Base-by-base conservation (phyloP, 2,113 vertebrate genomes). In the Phalacrocorax carbo region DNA sequence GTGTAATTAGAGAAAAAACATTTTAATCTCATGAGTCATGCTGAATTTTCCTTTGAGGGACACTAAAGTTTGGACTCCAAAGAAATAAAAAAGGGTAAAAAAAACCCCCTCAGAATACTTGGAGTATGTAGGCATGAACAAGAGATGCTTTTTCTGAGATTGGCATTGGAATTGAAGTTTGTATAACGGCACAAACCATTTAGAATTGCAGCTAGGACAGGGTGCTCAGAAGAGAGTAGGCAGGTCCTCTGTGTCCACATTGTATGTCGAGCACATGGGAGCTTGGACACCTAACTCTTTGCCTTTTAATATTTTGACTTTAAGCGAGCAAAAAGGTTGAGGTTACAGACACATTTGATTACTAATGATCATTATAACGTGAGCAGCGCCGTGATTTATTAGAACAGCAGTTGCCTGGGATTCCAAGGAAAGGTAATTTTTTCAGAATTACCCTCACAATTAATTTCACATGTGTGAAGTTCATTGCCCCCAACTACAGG, bases 391-490 rank as follows among this genome's bases (percentile, higher is more conserved):
- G 0, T 79, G 77, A 96, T 86, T 97, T 97, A 95, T 93, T 93
- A 25, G 55, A 42, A 11, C 6, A 46, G 42, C 11, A 78, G 82
- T 36, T 93, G 65, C 62, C 48, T 38, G 52, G n/a, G 48, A 60
- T 97, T 95, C 93, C 83, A 91, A 82, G 94, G 94, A 93, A 94
- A 96, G 89, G 81, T 87, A 89, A 51, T 95, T 87, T 44, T 79
- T 93, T 75, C 83, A 82, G 93, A 91, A 71, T 78, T 84, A 84
- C 38, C 65, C 65, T 48, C 83, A 84, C 84, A 72, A 94, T 93
- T 96, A 95, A 92, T 96, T 75, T 96, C 73, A 75, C 61, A 71
- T 91, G 93, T 87, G 83, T 71, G 52, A 96, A 93, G 65, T 44
- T 81, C 40, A 16, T 71, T 60, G 60, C 52, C 9, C 75, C 64